These are phyloP conservation scores for Nemopilema nomurai DNA, from an alignment of 30 jellyfish, hydroid and myxozoan genomes.

Conservation along the genomic window DNA sequence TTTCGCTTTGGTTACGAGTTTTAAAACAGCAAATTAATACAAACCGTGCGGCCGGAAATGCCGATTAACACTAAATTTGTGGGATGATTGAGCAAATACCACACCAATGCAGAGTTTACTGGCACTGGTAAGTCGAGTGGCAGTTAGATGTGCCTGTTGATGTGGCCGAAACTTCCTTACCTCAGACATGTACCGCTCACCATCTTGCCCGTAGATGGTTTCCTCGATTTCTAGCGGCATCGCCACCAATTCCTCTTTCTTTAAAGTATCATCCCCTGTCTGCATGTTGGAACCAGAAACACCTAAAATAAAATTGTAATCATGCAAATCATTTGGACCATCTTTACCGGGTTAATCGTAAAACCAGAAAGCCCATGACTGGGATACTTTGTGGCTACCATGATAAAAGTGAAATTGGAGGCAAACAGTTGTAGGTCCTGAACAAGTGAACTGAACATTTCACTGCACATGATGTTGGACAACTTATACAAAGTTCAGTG, in stretches of 20 bases:
- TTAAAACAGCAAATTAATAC: neutral
- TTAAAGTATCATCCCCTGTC: conserved; percentile 7
- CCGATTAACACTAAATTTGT: neutral
- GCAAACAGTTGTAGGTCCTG: too few relatives aligned
- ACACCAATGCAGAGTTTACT: neutral
- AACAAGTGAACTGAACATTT: too few relatives aligned
- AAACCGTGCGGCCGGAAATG: neutral
- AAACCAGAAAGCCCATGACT: too few relatives aligned
- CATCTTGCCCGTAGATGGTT: conserved; percentile 61
- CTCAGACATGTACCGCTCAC: conserved; percentile 75
- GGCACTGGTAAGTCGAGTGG: neutral
- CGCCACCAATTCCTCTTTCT: conserved; percentile 18
- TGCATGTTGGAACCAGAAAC: conserved; percentile 32
- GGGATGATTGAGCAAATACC: neutral
- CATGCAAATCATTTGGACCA: too few relatives aligned
- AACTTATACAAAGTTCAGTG: too few relatives aligned
- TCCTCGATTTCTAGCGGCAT: conserved; percentile 59
- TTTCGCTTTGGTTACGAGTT: neutral
- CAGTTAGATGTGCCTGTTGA: neutral
- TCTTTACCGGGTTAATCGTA: too few relatives aligned
- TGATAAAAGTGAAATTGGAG: too few relatives aligned
- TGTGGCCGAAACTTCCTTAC: conserved; percentile 3
- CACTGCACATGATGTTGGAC: too few relatives aligned
- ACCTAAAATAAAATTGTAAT: conserved; percentile 49
- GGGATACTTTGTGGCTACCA: too few relatives aligned